phyloP scores from a whole-genome alignment of 2,888 invertebrate genomes.

The Sympetrum striolatum region DNA sequence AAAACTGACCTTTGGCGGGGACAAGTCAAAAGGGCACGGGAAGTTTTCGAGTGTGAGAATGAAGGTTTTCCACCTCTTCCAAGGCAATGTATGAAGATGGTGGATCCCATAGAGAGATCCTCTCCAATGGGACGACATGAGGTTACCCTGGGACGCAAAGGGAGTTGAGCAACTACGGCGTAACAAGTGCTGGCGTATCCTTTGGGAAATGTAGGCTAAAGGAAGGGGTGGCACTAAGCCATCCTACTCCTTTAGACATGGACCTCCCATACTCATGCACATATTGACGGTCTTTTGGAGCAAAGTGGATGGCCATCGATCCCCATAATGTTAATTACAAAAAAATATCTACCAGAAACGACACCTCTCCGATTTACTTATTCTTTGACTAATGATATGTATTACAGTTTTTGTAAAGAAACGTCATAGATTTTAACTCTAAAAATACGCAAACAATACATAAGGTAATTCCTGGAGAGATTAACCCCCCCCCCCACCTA shows the following conservation, averaged over 20 bases:
- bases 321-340: no score
- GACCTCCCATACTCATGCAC: no score
- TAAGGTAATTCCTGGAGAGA: no score
- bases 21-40: neutral
- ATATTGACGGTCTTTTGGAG: no score
- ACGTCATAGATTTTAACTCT: no score
- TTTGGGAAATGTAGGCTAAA: neutral
- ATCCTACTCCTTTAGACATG: neutral
- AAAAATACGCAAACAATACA: no score
- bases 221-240: neutral
- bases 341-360: no score
- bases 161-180: neutral
- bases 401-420: no score
- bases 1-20: neutral
- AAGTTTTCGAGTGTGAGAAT: neutral
- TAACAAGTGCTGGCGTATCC: neutral
- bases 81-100: neutral
- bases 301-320: no score
- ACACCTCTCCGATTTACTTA: no score
- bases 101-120: neutral
- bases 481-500: no score
- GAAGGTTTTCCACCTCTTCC: neutral
- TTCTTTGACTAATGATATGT: no score
- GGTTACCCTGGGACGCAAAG: neutral
- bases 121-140: neutral